Evolutionary conservation across 23 tunicate species (phyloP).

Genomic region (Clavelina lepadiformis): DNA sequence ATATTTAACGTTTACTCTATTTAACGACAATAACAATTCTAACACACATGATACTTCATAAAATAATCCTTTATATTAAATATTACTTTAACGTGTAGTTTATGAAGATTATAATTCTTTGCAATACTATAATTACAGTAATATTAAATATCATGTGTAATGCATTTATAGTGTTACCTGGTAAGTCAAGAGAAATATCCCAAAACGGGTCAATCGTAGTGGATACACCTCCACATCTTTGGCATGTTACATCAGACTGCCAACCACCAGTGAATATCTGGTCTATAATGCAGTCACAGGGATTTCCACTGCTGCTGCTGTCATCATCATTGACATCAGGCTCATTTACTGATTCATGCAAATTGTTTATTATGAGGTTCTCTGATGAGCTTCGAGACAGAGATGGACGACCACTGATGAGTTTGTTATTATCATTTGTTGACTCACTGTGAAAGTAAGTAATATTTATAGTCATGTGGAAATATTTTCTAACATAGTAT

Average conservation of each 20-base stretch:
- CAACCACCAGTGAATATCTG: slow-evolving; percentile 94
- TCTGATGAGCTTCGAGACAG: slow-evolving; percentile 18
- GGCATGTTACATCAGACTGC: slow-evolving; percentile 98
- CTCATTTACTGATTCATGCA: slow-evolving; percentile 1
- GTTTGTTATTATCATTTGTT: slow-evolving; percentile 21
- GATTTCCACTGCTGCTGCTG: slow-evolving; percentile 46
- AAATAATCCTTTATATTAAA: too few relatives aligned
- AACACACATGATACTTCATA: too few relatives aligned
- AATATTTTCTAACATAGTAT: neutral
- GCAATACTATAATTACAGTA: too few relatives aligned
- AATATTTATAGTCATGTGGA: neutral
- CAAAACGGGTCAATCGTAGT: slow-evolving; percentile 91
- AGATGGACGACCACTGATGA: slow-evolving; percentile 47
- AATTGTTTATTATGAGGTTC: neutral
- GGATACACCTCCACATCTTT: slow-evolving; percentile 83
- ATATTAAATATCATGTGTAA: too few relatives aligned
- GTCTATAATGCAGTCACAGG: slow-evolving; percentile 81
- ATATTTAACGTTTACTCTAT: too few relatives aligned
- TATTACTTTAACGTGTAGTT: too few relatives aligned
- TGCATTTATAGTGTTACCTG: slow-evolving; percentile 51
- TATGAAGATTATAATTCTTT: too few relatives aligned
- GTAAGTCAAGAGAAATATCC: slow-evolving; percentile 95
- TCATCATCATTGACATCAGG: slow-evolving; percentile 26
- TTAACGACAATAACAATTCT: too few relatives aligned
- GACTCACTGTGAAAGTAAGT: slow-evolving; percentile 12